phyloP scores from a whole-genome alignment of 1,140 invertebrate genomes.

The Zaprionus inermis region DNA sequence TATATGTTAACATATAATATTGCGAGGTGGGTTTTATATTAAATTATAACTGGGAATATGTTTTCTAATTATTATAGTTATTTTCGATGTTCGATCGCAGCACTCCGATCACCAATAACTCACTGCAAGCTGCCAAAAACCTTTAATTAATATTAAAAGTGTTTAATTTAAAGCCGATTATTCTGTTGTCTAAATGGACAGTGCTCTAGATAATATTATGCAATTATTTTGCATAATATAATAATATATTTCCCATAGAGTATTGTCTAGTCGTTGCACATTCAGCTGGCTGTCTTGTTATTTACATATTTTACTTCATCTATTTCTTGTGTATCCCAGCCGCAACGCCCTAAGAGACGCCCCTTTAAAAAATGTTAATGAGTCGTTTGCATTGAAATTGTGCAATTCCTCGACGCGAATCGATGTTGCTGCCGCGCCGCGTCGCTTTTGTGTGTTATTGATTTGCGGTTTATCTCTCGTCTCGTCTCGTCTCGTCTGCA shows the following conservation, averaged over 20 bases:
- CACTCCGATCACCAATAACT: no score
- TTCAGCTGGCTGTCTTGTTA: background rate
- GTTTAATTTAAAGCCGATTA: no score
- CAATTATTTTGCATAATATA: background rate
- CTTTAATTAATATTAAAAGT: no score
- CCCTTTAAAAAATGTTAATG: conserved; percentile 68
- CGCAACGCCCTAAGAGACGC: conserved; percentile 62
- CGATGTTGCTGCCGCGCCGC: conserved; percentile 42
- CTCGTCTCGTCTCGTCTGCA: conserved; percentile 8
- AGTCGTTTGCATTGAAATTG: conserved; percentile 72
- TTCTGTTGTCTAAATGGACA: no score
- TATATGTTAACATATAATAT: no score
- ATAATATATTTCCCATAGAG: background rate
- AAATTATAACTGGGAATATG: no score
- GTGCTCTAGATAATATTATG: no score
- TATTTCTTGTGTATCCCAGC: conserved; percentile 29
- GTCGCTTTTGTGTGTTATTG: conserved; percentile 43
- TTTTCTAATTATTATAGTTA: no score
- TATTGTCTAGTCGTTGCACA: background rate
- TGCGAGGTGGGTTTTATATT: no score
- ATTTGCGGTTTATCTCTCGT: conserved; percentile 40
- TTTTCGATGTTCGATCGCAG: no score
- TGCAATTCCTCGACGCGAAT: conserved; percentile 65
- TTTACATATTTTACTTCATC: conserved; percentile 20
- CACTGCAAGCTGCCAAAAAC: no score